Conservation (phyloP, 2,797 vertebrate genomes). For the Scolopax rusticola region DNA sequence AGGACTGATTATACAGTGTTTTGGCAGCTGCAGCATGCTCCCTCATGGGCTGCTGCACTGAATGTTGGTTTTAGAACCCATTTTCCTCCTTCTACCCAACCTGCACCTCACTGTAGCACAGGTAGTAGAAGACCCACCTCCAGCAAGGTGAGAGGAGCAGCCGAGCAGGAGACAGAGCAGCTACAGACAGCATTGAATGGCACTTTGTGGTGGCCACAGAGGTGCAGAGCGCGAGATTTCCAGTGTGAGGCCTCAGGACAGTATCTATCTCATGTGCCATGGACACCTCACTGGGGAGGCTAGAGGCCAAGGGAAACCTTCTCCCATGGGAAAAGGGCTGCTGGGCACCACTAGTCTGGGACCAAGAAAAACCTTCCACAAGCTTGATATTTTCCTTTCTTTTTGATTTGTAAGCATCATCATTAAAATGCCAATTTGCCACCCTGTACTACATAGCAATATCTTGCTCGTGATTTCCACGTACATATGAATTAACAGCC, state of each 20-base stretch:
- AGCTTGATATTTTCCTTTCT: not conserved
- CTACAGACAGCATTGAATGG: not conserved
- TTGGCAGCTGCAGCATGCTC: not conserved
- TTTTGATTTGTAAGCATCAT: not conserved
- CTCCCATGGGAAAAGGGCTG: not conserved
- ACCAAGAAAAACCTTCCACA: not conserved
- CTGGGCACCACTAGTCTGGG: not conserved
- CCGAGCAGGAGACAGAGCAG: not conserved
- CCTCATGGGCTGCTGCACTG: not conserved
- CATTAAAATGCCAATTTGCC: not conserved
- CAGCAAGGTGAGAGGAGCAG: not conserved
- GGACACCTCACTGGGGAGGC: not conserved
- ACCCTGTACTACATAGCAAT: not conserved
- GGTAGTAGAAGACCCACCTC: not conserved
- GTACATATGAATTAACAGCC: not conserved
- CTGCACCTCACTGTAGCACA: not conserved
- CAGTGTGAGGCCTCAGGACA: not conserved
- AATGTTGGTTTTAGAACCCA: not conserved
- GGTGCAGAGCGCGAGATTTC: not conserved
- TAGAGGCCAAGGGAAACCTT: not conserved
- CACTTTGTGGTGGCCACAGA: not conserved
- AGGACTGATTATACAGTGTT: not conserved
- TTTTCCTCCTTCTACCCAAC: not conserved
- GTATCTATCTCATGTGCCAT: accelerated
- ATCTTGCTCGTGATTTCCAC: not conserved